Evolutionary conservation across 2,888 invertebrate species (phyloP).

Genomic region (Timandra comae): DNA sequence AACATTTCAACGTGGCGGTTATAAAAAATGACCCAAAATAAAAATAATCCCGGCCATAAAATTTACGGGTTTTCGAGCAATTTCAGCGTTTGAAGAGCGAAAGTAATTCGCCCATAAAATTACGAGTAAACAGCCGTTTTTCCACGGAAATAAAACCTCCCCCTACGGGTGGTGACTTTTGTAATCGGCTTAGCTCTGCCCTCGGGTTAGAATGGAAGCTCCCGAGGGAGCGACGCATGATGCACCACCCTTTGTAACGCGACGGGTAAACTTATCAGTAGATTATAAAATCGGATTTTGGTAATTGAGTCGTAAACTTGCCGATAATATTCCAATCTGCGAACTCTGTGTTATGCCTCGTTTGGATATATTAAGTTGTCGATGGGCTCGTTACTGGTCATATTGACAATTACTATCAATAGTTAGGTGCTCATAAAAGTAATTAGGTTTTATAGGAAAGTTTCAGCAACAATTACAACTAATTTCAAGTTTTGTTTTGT

Average conservation of each 20-base stretch:
- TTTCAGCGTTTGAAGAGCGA: conserved; percentile 67
- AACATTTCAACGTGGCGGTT: conserved; percentile 18
- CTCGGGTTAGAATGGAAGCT: conserved; percentile 37
- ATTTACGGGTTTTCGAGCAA: conserved; percentile 62
- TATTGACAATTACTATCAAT: no score
- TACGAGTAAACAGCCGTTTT: conserved; percentile 74
- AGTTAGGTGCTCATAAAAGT: no score
- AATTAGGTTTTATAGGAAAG: no score
- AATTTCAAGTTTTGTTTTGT: no score
- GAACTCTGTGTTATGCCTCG: background rate
- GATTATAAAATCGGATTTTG: conserved; percentile 70
- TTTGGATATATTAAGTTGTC: background rate
- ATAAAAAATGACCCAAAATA: conserved; percentile 58
- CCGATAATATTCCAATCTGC: conserved; percentile 23
- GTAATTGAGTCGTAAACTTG: conserved; percentile 67
- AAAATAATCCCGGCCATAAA: conserved; percentile 62
- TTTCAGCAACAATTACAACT: no score
- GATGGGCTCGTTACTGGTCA: no score
- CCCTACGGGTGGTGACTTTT: conserved; percentile 58
- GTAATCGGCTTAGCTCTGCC: conserved; percentile 69
- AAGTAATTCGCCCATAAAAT: conserved; percentile 73
- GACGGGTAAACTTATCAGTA: conserved; percentile 72
- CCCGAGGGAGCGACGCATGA: conserved; percentile 50
- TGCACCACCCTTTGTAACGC: conserved; percentile 64
- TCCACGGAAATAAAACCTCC: conserved; percentile 67